Percentiles rank a stretch among this genome's conserved stretches.
phyloP scores from a whole-genome alignment of 2,888 invertebrate species.

The Lissocephala sabroskyi region DNA sequence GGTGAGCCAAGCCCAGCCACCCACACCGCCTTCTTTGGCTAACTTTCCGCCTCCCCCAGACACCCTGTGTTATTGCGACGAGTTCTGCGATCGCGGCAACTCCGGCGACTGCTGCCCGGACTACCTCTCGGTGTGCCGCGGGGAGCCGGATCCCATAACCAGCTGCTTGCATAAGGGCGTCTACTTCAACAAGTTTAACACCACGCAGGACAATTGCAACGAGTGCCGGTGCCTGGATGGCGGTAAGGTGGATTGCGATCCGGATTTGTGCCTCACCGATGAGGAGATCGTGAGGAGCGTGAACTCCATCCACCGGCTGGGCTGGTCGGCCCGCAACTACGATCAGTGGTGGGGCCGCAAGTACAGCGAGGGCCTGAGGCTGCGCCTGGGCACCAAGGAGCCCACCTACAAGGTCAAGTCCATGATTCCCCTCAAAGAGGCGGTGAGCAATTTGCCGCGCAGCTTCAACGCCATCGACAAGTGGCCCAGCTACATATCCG shows the following conservation, averaged over 20 bases:
- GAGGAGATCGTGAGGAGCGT: slow-evolving; percentile 79
- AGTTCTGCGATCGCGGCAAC: slow-evolving; percentile 86
- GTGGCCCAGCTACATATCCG: slow-evolving; percentile 84
- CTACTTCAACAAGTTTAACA: slow-evolving; percentile 74
- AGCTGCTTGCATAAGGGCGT: slow-evolving; percentile 74
- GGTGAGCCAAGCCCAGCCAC: slow-evolving; percentile 71
- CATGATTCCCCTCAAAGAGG: slow-evolving; percentile 68
- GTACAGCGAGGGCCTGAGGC: slow-evolving; percentile 84
- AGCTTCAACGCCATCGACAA: slow-evolving; percentile 83
- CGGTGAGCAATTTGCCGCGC: slow-evolving; percentile 74
- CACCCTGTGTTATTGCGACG: slow-evolving; percentile 94
- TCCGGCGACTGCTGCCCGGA: slow-evolving; percentile 93
- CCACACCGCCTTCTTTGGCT: neutral
- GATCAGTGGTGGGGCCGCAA: slow-evolving; percentile 87
- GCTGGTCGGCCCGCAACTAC: slow-evolving; percentile 89
- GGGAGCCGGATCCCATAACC: slow-evolving; percentile 64
- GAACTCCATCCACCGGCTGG: slow-evolving; percentile 75
- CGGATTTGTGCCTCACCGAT: slow-evolving; percentile 83
- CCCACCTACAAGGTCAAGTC: slow-evolving; percentile 70
- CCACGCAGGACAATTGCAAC: slow-evolving; percentile 80
- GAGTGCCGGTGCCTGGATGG: slow-evolving; percentile 76
- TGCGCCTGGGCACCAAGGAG: slow-evolving; percentile 79
- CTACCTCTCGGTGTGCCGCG: slow-evolving; percentile 82
- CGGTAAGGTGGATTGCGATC: slow-evolving; percentile 76
- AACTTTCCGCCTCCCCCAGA: slow-evolving; percentile 72